phyloP scores from a whole-genome alignment of 2,113 vertebrate genomes.

The Oplegnathus fasciatus region DNA sequence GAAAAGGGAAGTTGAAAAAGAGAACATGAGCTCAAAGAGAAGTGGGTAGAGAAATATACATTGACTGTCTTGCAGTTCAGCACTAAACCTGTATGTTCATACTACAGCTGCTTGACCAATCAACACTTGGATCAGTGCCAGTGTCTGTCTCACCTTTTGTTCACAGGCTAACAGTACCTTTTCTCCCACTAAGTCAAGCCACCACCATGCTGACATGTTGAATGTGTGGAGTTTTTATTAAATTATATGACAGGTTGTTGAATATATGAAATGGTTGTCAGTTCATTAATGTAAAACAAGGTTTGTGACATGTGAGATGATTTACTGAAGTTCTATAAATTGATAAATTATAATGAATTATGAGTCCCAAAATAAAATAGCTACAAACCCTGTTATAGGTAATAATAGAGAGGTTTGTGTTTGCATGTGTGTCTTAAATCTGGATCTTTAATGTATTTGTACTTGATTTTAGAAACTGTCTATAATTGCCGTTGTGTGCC shows the following conservation, averaged over 20 bases:
- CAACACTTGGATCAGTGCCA: too few species aligned
- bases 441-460: not conserved
- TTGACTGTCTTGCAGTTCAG: too few species aligned
- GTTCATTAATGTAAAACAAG: not conserved
- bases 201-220: too few species aligned
- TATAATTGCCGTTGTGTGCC: not conserved
- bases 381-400: not conserved
- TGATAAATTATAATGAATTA: too few species aligned
- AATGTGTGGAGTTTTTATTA: too few species aligned
- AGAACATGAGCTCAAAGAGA: too few species aligned
- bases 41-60: too few species aligned
- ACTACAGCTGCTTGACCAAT: too few species aligned
- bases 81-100: too few species aligned
- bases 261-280: not conserved
- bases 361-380: not conserved
- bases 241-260: not conserved
- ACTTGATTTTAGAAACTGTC: not conserved
- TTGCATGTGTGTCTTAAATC: not conserved
- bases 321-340: not conserved
- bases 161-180: too few species aligned
- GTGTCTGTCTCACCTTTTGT: too few species aligned
- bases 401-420: not conserved
- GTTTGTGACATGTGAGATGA: not conserved
- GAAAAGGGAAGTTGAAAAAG: not conserved
- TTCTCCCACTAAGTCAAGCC: too few species aligned